Evolutionary conservation across 2,888 invertebrate species (phyloP), one percentile per base, ranked within the genome.

Genomic region (Margaritifera margaritifera): DNA sequence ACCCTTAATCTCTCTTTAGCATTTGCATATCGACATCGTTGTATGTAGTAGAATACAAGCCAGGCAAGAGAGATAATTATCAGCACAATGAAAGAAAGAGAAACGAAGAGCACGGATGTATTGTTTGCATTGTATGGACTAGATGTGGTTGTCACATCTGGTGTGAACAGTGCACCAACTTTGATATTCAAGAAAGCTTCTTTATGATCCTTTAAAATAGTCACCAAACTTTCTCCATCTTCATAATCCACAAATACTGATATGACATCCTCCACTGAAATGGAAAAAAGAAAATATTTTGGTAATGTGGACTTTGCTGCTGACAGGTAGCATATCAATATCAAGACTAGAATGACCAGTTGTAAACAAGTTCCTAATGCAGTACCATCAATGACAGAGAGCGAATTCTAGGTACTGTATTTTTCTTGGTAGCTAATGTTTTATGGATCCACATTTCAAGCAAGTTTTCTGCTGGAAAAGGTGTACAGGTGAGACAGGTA

Each of bases 21-120:
- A 90, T 97, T 96, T 74, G 97, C 94, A 89, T 97, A 97, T 72
- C 97, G 92, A 91, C 97, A 97, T 80, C 97, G 92, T 91, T 98
- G 97, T 65, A 98, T 95, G 90, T 98, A 98, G 92, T 98, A 98
- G 91, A 97, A 97, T 72, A 97, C 94, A 57, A 98, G 93, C 97
- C 97, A 98, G 27, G 97, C 96, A 83, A 97, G 91, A 1, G 96
- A 96, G 79, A 97, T 96, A 83, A 97, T 94, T 96, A 97, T 96
- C 81, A 97, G 92, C 73, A 98, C 95, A 82, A 97, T 96, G 91
- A 98, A 97, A 2, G 97, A 97, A 81, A 97, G 95, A 75, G 97
- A 96, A 68, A 98, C 97, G 91, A 98, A 97, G 81, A 98, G 92
- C 84, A 98, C 96, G 1, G 96, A 96, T 18, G 96, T 96, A 89